phyloP scores from a whole-genome alignment of 2,113 vertebrate species.

The Pelodiscus sinensis region DNA sequence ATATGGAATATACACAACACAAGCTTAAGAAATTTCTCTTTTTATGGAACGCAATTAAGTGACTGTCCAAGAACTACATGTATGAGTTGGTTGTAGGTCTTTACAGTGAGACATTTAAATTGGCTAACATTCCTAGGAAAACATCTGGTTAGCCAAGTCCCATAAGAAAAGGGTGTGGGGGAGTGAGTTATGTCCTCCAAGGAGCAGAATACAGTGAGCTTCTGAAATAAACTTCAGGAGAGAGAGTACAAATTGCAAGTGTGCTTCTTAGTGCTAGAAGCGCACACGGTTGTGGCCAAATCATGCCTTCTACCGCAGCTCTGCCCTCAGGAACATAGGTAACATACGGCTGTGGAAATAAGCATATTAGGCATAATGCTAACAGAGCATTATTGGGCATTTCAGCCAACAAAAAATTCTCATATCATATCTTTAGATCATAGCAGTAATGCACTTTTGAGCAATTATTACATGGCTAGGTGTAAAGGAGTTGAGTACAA shows the following conservation, averaged over 20 bases:
- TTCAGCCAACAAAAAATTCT: neutral
- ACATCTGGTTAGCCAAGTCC: neutral
- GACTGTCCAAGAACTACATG: neutral
- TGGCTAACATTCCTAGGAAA: conserved; percentile 31
- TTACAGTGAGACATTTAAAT: neutral
- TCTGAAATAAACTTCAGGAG: neutral
- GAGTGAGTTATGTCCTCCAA: conserved; percentile 27
- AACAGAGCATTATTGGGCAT: conserved; percentile 4
- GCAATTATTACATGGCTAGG: accelerated
- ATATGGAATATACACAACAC: neutral
- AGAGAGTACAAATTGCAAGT: conserved; percentile 16
- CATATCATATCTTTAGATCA: neutral
- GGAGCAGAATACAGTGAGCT: neutral
- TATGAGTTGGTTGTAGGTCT: neutral
- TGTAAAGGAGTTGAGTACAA: neutral
- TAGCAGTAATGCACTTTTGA: neutral
- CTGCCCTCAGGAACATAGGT: neutral
- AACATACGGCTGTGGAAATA: conserved; percentile 31
- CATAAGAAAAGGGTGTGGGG: conserved; percentile 1
- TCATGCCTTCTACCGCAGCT: neutral
- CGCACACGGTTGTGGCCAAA: conserved; percentile 7
- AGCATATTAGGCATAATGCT: neutral
- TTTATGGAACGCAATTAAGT: neutral
- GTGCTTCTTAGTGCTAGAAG: neutral
- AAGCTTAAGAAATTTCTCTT: neutral